A percentile compares a stretch with the other conserved stretches of the same genome.
Evolutionary conservation across 1,140 invertebrate species (phyloP).

Genomic region (Hycleus phaleratus): DNA sequence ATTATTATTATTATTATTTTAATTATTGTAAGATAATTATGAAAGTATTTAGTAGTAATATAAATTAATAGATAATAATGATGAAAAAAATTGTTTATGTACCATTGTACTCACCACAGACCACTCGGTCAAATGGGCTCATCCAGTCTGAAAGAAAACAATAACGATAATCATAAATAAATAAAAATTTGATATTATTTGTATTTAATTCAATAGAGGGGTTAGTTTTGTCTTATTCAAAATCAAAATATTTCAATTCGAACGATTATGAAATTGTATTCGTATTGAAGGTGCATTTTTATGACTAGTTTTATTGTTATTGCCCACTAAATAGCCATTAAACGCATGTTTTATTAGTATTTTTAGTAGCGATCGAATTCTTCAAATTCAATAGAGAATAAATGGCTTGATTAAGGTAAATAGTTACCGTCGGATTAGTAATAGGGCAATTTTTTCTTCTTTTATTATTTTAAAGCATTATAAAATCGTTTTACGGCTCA

Average conservation of each 20-base stretch:
- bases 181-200: not conserved
- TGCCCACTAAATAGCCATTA: conserved; percentile 36
- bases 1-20: too few relatives aligned
- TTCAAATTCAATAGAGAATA: conserved; percentile 1
- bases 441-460: too few relatives aligned
- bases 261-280: conserved; percentile 2
- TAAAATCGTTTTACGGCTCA: too few relatives aligned
- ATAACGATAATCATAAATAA: conserved; percentile 5
- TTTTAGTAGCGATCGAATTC: conserved; percentile 15
- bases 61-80: conserved; percentile 18
- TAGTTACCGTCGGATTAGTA: conserved; percentile 10
- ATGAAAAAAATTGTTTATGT: conserved; percentile 48
- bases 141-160: conserved; percentile 73
- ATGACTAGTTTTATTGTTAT: conserved; percentile 37
- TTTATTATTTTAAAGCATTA: too few relatives aligned
- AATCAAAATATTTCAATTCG: not conserved
- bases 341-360: conserved; percentile 34
- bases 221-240: not conserved
- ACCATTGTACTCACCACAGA: conserved; percentile 82
- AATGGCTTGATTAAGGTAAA: conserved; percentile 2
- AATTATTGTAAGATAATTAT: too few relatives aligned
- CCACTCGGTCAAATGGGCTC: conserved; percentile 83
- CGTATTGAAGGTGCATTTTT: conserved; percentile 20
- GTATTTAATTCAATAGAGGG: not conserved
- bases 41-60: too few relatives aligned